Percentiles rank a stretch among this genome's conserved stretches.
These are phyloP conservation scores for Manduca sexta DNA, from an alignment of 1,140 invertebrate genomes.

Conservation along the genomic window DNA sequence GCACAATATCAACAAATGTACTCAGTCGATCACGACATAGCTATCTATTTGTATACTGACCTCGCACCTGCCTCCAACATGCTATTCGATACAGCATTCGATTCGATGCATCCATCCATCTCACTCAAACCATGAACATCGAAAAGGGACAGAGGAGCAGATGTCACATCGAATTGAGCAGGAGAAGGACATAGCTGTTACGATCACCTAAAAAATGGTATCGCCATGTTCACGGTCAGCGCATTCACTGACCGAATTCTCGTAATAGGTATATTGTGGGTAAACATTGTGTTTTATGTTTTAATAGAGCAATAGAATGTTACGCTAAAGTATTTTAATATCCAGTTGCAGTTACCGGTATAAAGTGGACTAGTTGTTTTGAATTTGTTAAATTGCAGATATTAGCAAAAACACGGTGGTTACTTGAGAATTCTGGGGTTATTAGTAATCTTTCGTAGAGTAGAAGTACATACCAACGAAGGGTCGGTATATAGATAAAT, in stretches of 20 bases:
- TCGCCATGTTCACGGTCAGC: conserved; percentile 24
- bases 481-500: too few species aligned
- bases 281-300: too few species aligned
- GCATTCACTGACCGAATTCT: conserved; percentile 34
- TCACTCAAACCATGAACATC: neutral
- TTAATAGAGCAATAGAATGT: too few species aligned
- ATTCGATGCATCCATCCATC: neutral
- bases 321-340: neutral
- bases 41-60: conserved; percentile 21
- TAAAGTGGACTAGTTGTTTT: too few species aligned
- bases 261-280: conserved; percentile 5
- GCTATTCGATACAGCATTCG: neutral
- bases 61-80: conserved; percentile 21
- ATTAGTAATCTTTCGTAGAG: too few species aligned
- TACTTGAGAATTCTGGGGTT: too few species aligned
- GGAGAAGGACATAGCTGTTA: neutral
- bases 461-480: too few species aligned
- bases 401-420: too few species aligned
- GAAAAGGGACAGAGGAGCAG: neutral
- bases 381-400: too few species aligned
- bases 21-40: conserved; percentile 15
- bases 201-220: conserved; percentile 1
- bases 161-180: neutral
- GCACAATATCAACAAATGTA: neutral
- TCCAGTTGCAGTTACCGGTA: too few species aligned